Percentiles rank a stretch among this genome's conserved stretches.
phyloP scores from a whole-genome alignment of 2,888 invertebrate species.

The Drosophila antonietae region DNA sequence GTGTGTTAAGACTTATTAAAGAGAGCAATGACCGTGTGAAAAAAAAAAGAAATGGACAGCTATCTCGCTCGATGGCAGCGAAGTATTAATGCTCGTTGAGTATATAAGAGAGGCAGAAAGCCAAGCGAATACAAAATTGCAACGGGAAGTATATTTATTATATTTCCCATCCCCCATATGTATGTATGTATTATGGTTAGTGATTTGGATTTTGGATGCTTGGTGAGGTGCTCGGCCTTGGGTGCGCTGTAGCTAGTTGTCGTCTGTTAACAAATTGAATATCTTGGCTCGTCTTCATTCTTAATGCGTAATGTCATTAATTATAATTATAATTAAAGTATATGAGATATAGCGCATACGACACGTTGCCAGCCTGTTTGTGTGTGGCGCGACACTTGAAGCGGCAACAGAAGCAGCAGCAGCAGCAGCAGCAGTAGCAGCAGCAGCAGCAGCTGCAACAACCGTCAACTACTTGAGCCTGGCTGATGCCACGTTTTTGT shows the following conservation, averaged over 20 bases:
- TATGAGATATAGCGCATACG: slow-evolving; percentile 51
- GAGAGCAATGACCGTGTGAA: no score
- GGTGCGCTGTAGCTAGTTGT: neutral
- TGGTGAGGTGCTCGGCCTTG: slow-evolving; percentile 3
- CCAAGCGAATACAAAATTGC: neutral
- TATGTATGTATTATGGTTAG: slow-evolving; percentile 26
- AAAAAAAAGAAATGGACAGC: neutral
- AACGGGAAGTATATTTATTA: neutral
- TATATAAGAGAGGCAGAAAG: neutral
- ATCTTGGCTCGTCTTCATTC: slow-evolving; percentile 44
- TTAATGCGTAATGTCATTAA: slow-evolving; percentile 65
- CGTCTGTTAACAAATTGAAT: slow-evolving; percentile 66
- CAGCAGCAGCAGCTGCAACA: slow-evolving; percentile 28
- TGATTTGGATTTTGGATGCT: slow-evolving; percentile 11
- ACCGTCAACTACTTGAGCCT: slow-evolving; percentile 47
- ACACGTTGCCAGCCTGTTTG: slow-evolving; percentile 40
- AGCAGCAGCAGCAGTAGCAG: neutral
- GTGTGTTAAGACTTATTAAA: no score
- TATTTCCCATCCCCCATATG: neutral
- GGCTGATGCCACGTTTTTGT: slow-evolving; percentile 21
- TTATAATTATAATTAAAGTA: slow-evolving; percentile 53
- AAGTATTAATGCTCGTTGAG: neutral
- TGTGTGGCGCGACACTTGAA: slow-evolving; percentile 6
- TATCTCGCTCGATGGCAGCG: neutral
- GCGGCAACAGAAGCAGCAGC: neutral